Percentiles rank a stretch among this genome's conserved stretches.
Conservation (phyloP, 2,888 invertebrate genomes). For the Orgyia antiqua region DNA sequence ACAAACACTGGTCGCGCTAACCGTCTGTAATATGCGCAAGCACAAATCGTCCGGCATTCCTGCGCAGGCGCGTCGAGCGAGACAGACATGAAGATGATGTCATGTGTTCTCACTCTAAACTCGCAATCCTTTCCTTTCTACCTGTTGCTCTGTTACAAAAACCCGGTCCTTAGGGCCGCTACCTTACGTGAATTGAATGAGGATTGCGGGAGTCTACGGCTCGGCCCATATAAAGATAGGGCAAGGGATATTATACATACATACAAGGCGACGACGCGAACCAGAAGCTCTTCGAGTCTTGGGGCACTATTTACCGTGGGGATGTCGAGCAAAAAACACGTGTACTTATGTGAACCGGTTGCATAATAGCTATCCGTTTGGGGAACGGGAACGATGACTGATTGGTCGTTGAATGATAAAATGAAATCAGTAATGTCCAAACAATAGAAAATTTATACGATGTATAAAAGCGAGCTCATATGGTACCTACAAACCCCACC, state of each 20-base stretch:
- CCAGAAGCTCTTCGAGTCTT: slow-evolving; percentile 48
- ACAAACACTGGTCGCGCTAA: slow-evolving; percentile 40
- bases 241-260: slow-evolving; percentile 71
- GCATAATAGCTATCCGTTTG: slow-evolving; percentile 63
- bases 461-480: too few relatives aligned
- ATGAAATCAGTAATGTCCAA: too few relatives aligned
- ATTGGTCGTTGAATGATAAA: slow-evolving; percentile 41
- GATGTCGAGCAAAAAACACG: slow-evolving; percentile 56
- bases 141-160: slow-evolving; percentile 78
- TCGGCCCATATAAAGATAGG: slow-evolving; percentile 76
- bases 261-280: slow-evolving; percentile 38
- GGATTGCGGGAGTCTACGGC: slow-evolving; percentile 73
- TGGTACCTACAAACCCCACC: too few relatives aligned
- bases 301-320: slow-evolving; percentile 63
- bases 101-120: slow-evolving; percentile 52
- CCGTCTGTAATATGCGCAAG: slow-evolving; percentile 63
- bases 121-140: slow-evolving; percentile 78
- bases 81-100: slow-evolving; percentile 46
- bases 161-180: slow-evolving; percentile 77
- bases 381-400: slow-evolving; percentile 53
- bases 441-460: slow-evolving; percentile 4
- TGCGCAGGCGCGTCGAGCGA: slow-evolving; percentile 56
- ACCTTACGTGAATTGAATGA: slow-evolving; percentile 77
- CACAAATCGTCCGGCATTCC: slow-evolving; percentile 78
- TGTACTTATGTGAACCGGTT: slow-evolving; percentile 59